These are phyloP conservation scores for Nycticryphes semicollaris DNA, from an alignment of 2,113 vertebrate genomes.

Conservation along the genomic window DNA sequence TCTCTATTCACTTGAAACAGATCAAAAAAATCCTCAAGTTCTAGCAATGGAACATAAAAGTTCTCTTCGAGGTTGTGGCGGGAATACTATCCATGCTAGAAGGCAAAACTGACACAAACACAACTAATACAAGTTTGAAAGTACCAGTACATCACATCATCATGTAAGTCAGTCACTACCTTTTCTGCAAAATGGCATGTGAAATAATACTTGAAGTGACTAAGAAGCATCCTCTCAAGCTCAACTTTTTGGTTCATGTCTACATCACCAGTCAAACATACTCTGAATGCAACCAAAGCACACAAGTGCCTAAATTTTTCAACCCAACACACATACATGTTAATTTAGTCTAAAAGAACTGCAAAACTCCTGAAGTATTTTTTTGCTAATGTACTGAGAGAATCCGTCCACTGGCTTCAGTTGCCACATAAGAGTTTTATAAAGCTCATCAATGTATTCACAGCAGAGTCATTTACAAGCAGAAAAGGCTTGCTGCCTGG, in stretches of 20 bases:
- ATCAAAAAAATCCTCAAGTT: not conserved
- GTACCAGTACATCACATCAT: not conserved
- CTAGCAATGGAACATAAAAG: not conserved
- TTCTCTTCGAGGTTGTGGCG: not conserved
- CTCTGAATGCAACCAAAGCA: not conserved
- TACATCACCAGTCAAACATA: not conserved
- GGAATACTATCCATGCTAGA: not conserved
- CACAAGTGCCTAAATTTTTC: not conserved
- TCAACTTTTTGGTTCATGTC: not conserved
- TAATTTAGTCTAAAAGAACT: accelerated
- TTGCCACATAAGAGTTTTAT: not conserved
- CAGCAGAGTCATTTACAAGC: not conserved
- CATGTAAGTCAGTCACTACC: accelerated
- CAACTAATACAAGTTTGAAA: not conserved
- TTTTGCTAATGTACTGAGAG: not conserved
- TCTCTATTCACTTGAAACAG: not conserved
- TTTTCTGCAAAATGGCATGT: not conserved
- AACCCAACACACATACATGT: not conserved
- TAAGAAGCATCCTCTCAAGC: not conserved
- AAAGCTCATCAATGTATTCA: not conserved
- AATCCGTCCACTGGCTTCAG: not conserved
- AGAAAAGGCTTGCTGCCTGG: not conserved
- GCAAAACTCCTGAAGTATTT: not conserved
- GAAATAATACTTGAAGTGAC: not conserved
- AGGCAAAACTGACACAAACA: not conserved